phyloP scores from a whole-genome alignment of 2,113 vertebrate genomes.

The Cheilinus undulatus region DNA sequence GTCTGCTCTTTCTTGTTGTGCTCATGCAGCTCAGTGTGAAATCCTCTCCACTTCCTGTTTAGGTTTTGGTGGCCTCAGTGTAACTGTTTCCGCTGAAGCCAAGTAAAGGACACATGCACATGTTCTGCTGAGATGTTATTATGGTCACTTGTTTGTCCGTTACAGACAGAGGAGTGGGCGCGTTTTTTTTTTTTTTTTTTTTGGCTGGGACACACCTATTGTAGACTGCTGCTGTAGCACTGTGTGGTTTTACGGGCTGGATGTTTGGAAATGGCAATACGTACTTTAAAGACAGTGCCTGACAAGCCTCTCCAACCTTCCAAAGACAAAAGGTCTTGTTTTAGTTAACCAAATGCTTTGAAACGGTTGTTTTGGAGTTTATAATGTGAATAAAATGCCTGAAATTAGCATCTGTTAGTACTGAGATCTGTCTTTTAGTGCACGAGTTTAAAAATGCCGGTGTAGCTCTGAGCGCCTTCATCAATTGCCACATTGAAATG shows the following conservation, averaged over 20 bases:
- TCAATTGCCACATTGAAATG: too few species aligned
- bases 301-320: too few species aligned
- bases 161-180: constrained; percentile 32
- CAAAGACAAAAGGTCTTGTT: too few species aligned
- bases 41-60: constrained; percentile 75
- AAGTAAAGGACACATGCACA: constrained; percentile 30
- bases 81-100: constrained; percentile 69
- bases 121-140: constrained; percentile 33
- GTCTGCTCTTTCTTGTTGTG: constrained; percentile 23
- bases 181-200: constrained; percentile 48
- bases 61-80: constrained; percentile 58
- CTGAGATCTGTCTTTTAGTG: too few species aligned
- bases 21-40: constrained; percentile 52
- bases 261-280: constrained; percentile 38
- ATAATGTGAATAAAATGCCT: too few species aligned
- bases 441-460: too few species aligned
- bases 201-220: constrained; percentile 19
- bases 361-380: too few species aligned
- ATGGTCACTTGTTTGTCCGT: constrained; percentile 54
- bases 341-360: not conserved
- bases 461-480: too few species aligned
- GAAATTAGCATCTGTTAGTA: too few species aligned
- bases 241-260: constrained; percentile 23
- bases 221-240: constrained; percentile 4
- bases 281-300: constrained; percentile 11